These are phyloP conservation scores for Hyles vespertilio DNA, from an alignment of 1,140 invertebrate species.

Conservation along the genomic window DNA sequence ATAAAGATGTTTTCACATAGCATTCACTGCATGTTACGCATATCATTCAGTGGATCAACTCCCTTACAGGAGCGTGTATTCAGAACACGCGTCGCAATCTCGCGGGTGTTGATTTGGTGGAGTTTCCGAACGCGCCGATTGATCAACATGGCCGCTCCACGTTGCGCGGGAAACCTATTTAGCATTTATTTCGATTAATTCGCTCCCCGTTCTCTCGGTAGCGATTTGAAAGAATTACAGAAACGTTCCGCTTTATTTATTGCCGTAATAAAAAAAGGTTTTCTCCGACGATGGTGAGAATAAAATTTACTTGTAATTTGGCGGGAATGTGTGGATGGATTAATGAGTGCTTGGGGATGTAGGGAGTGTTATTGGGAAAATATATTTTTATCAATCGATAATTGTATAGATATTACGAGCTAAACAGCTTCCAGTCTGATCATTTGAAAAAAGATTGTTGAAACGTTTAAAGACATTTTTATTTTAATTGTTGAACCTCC, in stretches of 20 bases:
- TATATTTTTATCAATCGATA: too few relatives aligned
- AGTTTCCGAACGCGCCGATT: constrained; percentile 38
- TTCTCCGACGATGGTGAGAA: background rate
- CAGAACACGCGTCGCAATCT: constrained; percentile 56
- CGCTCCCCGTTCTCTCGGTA: constrained; percentile 1
- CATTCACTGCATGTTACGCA: background rate
- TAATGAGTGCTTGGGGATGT: too few relatives aligned
- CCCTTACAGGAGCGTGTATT: constrained; percentile 38
- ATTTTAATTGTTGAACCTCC: too few relatives aligned
- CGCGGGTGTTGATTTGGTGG: constrained; percentile 46
- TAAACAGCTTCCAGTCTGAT: too few relatives aligned
- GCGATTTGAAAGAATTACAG: constrained; percentile 6
- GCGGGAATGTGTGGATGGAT: too few relatives aligned
- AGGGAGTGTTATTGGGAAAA: too few relatives aligned
- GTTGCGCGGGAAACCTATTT: constrained; percentile 19
- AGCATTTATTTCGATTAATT: constrained; percentile 16
- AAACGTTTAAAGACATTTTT: too few relatives aligned
- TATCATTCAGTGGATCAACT: constrained; percentile 16
- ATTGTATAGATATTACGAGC: too few relatives aligned
- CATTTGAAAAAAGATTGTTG: too few relatives aligned
- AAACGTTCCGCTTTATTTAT: constrained; percentile 7
- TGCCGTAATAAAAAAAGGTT: constrained; percentile 7
- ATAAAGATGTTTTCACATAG: too few relatives aligned
- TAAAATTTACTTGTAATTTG: too few relatives aligned
- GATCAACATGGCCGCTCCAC: constrained; percentile 42